A percentile compares a stretch with the other conserved stretches of the same genome.
Evolutionary conservation across 2,888 invertebrate genomes (phyloP).

Genomic region (Slavum lentiscoides): DNA sequence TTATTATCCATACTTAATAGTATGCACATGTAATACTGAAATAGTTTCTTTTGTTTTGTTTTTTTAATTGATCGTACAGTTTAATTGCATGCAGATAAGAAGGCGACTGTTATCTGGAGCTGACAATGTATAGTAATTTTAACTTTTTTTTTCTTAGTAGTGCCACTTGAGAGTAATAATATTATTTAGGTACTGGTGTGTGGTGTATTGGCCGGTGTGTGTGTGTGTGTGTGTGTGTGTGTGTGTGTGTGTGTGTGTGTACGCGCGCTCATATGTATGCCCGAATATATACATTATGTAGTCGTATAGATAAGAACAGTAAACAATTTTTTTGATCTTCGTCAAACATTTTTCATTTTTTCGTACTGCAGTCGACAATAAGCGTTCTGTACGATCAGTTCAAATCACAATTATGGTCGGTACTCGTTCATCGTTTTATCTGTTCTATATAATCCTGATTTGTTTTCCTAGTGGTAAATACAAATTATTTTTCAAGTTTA

Average conservation of each 20-base stretch:
- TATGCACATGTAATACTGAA: not conserved
- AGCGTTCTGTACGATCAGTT: slow-evolving; percentile 40
- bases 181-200: not conserved
- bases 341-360: slow-evolving; percentile 41
- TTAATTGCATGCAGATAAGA: slow-evolving; percentile 45
- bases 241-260: not conserved
- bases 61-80: slow-evolving; percentile 44
- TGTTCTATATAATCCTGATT: slow-evolving; percentile 16
- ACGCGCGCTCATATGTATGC: not conserved
- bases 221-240: not conserved
- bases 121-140: slow-evolving; percentile 26
- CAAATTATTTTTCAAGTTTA: not conserved
- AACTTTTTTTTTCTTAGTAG: slow-evolving; percentile 23
- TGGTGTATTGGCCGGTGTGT: not conserved
- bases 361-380: slow-evolving; percentile 47
- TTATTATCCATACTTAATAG: slow-evolving; percentile 9
- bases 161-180: slow-evolving; percentile 46
- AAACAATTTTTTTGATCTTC: slow-evolving; percentile 52
- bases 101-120: slow-evolving; percentile 33
- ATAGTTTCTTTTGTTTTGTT: slow-evolving; percentile 25
- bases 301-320: slow-evolving; percentile 48
- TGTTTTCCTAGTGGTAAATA: slow-evolving; percentile 13
- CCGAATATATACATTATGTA: not conserved
- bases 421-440: slow-evolving; percentile 1
- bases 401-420: slow-evolving; percentile 25